Conservation (phyloP, 1,140 invertebrate genomes). For the Drosophila lowei region DNA sequence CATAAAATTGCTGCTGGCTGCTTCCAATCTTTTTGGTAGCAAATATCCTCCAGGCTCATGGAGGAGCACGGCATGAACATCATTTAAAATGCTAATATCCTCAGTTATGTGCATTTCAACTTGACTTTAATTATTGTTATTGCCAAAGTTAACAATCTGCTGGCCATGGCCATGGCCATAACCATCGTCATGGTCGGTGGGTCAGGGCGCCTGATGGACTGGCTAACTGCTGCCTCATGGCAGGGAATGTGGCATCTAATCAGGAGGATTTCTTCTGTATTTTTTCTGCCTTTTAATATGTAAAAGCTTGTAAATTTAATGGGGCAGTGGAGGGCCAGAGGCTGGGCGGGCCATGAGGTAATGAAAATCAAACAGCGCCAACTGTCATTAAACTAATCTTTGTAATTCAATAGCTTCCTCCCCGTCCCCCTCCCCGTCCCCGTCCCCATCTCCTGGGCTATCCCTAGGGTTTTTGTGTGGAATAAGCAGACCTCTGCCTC, state of each 20-base stretch:
- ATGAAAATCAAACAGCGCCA: constrained; percentile 80
- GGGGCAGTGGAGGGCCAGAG: constrained; percentile 38
- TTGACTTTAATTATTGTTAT: constrained; percentile 83
- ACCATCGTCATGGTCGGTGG: too few relatives aligned
- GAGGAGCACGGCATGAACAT: constrained; percentile 51
- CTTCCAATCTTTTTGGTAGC: constrained; percentile 39
- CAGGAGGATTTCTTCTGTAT: constrained; percentile 29
- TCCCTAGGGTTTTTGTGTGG: constrained; percentile 41
- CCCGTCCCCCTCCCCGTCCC: neutral
- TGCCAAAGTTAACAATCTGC: constrained; percentile 81
- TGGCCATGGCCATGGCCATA: constrained; percentile 11
- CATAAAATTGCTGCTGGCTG: constrained; percentile 59
- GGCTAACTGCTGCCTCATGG: constrained; percentile 52
- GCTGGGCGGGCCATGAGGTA: constrained; percentile 41
- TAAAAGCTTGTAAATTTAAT: constrained; percentile 80
- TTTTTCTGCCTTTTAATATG: constrained; percentile 59
- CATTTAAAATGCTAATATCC: constrained; percentile 82
- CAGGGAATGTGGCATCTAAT: constrained; percentile 58
- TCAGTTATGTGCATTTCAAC: constrained; percentile 81
- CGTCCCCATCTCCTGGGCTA: constrained; percentile 32
- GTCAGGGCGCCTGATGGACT: constrained; percentile 59
- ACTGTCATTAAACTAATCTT: constrained; percentile 81
- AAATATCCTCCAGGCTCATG: constrained; percentile 48
- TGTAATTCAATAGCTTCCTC: constrained; percentile 72
- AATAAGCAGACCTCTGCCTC: constrained; percentile 37